A percentile compares a stretch with the other conserved stretches of the same genome.
Conservation (phyloP, 2,113 vertebrate genomes). For the Clarias gariepinus region DNA sequence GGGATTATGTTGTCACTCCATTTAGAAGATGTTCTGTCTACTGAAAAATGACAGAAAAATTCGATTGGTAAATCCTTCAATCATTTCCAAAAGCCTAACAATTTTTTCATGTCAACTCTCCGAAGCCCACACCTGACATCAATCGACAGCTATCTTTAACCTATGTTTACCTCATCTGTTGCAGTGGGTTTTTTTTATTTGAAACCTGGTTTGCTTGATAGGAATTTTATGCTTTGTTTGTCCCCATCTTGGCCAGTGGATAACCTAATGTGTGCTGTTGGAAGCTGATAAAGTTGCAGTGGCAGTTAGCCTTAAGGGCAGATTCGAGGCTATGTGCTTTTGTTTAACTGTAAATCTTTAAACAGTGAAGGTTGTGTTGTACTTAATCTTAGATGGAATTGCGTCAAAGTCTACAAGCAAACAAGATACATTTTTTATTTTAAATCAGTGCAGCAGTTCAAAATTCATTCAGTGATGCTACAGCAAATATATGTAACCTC, state of each 20-base stretch:
- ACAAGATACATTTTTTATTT: constrained; percentile 29
- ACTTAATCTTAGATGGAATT: constrained; percentile 17
- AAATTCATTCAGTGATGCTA: constrained; percentile 46
- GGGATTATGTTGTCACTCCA: constrained; percentile 35
- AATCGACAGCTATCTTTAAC: constrained; percentile 17
- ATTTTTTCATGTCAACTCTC: background rate
- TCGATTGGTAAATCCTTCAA: constrained; percentile 30
- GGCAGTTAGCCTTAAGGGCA: constrained; percentile 42
- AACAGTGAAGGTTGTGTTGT: constrained; percentile 27
- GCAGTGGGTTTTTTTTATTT: background rate
- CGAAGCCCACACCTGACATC: background rate
- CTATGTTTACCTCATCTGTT: constrained; percentile 24
- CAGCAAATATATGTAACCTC: constrained; percentile 46
- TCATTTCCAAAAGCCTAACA: constrained; percentile 33
- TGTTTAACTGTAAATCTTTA: constrained; percentile 46
- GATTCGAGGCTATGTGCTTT: constrained; percentile 23
- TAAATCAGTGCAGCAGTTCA: constrained; percentile 28
- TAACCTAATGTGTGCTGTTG: constrained; percentile 22
- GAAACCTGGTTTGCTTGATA: constrained; percentile 2
- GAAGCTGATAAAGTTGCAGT: constrained; percentile 37
- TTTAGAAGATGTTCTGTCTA: constrained; percentile 15
- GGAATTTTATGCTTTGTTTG: constrained; percentile 28
- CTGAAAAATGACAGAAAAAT: constrained; percentile 30
- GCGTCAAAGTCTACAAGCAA: constrained; percentile 7
- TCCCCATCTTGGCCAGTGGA: constrained; percentile 22